Conservation (phyloP, 2,113 vertebrate species). For the Aegotheles bennettii region DNA sequence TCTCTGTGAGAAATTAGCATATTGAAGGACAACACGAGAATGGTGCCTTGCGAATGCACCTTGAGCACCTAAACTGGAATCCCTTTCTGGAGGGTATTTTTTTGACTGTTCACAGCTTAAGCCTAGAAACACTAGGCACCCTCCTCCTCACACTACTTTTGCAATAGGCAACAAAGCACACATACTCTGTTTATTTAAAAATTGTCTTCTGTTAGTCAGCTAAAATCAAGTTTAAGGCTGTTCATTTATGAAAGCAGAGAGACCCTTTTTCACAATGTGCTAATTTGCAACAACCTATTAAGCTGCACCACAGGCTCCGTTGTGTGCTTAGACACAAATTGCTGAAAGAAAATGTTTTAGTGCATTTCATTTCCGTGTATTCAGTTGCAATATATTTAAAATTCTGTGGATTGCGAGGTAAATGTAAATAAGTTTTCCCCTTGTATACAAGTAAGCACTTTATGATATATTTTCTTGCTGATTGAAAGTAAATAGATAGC, state of each 20-base stretch:
- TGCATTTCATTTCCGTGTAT: background rate
- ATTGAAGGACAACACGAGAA: background rate
- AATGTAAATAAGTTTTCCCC: constrained; percentile 35
- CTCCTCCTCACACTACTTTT: background rate
- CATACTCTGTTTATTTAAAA: background rate
- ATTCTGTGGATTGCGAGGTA: background rate
- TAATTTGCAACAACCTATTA: constrained; percentile 21
- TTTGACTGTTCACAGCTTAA: background rate
- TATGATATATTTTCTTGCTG: background rate
- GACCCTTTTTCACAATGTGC: background rate
- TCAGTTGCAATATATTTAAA: background rate
- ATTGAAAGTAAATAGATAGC: constrained; percentile 21
- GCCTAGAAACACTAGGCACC: background rate
- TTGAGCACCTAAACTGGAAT: background rate
- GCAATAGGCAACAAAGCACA: background rate
- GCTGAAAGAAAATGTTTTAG: background rate
- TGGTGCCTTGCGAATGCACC: background rate
- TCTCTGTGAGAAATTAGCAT: background rate
- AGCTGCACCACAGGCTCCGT: background rate
- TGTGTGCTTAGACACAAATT: background rate
- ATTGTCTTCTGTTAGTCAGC: background rate
- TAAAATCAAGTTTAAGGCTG: background rate
- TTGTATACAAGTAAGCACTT: background rate
- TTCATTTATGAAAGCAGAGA: background rate
- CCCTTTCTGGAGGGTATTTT: background rate